Evolutionary conservation across 2,113 vertebrate genomes (phyloP), one percentile per base, ranked within the genome.

Genomic region (Elephas maximus): DNA sequence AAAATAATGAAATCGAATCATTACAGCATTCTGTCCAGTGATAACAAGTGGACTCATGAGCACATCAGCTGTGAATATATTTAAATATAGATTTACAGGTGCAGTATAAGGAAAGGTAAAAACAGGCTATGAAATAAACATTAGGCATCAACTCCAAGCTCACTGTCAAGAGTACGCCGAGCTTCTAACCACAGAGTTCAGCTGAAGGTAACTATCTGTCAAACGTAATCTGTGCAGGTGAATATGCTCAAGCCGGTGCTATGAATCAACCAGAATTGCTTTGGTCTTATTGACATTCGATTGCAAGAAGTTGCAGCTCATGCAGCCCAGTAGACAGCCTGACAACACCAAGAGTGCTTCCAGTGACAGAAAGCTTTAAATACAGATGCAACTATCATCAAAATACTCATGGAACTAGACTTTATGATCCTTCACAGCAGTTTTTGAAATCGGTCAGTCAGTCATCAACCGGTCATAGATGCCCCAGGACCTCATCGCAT

Each of bases 191-290:
- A 98, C 98, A 98, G 98, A 98, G 98, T 99, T 99, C 99, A 99
- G 98, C 98, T 98, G 98, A 99, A 99, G 99, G 99, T 98, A 99
- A 98, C 98, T 99, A 98, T 98, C 99, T 99, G 99, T 99, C 99
- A 99, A 98, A 98, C 97, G 96, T 98, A 99, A 99, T 99, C 98
- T 98, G 98, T 95, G 97, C 97, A 97, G 98, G 98, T 98, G 98
- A 99, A 99, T 98, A 98, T 98, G 98, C 98, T 99, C 99, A 99
- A 98, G 98, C 98, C 98, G 98, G 98, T 84, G 96, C 98, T 98
- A 98, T 98, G 99, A 99, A 99, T 98, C 98, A 99, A 98, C 98
- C 98, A 98, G 98, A 99, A 99, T 98, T 98, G 98, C 99, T 99
- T 98, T 99, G 98, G 99, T 99, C 98, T 99, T 99, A 99, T 99